Evolutionary conservation across 2,113 vertebrate species (phyloP).

Genomic region (Columba livia): DNA sequence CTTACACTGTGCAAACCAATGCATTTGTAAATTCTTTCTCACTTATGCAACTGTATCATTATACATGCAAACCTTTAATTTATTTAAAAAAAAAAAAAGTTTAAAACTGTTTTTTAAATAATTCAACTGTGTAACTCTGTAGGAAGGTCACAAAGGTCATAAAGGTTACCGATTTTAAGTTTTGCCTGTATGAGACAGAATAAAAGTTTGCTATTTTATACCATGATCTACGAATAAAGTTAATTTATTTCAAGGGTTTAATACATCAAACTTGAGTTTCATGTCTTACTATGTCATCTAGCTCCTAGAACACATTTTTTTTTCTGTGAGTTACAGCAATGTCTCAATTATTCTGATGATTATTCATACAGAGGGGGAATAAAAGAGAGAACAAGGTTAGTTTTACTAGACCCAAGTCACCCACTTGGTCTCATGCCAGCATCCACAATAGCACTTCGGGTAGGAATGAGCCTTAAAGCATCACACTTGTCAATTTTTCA

Average conservation of each 20-base stretch:
- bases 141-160: neutral
- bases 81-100: neutral
- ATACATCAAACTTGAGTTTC: neutral
- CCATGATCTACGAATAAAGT: neutral
- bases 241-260: neutral
- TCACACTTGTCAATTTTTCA: constrained; percentile 27
- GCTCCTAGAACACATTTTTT: neutral
- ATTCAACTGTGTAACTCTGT: neutral
- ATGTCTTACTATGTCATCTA: neutral
- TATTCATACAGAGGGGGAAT: neutral
- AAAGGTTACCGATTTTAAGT: neutral
- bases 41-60: neutral
- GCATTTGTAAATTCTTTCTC: neutral
- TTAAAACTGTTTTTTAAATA: neutral
- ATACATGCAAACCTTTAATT: neutral
- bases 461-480: neutral
- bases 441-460: neutral
- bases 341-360: neutral
- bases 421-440: neutral
- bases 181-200: neutral
- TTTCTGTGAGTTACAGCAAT: neutral
- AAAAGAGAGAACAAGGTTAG: neutral
- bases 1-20: neutral
- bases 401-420: neutral
- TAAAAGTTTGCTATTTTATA: neutral